A percentile compares a stretch with the other conserved stretches of the same genome.
These are phyloP conservation scores for Synchiropus splendidus DNA, from an alignment of 2,113 vertebrate genomes.

Conservation along the genomic window DNA sequence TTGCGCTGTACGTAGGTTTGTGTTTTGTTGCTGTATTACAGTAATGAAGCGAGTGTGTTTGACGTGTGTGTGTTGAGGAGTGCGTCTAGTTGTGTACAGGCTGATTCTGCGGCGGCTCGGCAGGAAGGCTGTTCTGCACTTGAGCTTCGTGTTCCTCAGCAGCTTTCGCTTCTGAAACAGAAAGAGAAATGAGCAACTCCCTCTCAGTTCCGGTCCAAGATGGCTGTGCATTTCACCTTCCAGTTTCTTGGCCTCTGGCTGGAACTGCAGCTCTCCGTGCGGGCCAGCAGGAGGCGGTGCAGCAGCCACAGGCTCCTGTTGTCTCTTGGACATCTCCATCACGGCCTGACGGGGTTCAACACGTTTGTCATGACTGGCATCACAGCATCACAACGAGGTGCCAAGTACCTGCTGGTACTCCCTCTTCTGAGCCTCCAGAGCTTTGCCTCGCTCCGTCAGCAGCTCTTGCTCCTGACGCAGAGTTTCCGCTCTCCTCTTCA, in stretches of 20 bases:
- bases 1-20: slow-evolving; percentile 2
- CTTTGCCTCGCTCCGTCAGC: slow-evolving; percentile 75
- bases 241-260: slow-evolving; percentile 37
- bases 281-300: slow-evolving; percentile 54
- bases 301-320: slow-evolving; percentile 64
- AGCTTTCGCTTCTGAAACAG: slow-evolving; percentile 44
- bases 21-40: background rate
- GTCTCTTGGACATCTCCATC: slow-evolving; percentile 80
- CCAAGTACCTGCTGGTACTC: slow-evolving; percentile 93
- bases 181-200: background rate
- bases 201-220: background rate
- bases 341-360: slow-evolving; percentile 63
- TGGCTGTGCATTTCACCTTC: slow-evolving; percentile 22
- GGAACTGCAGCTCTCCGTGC: slow-evolving; percentile 69
- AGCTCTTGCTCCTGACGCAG: slow-evolving; percentile 77
- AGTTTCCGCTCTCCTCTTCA: slow-evolving; percentile 69
- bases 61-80: slow-evolving; percentile 10
- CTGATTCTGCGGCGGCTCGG: slow-evolving; percentile 69
- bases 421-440: slow-evolving; percentile 79
- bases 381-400: too few relatives aligned
- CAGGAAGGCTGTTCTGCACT: slow-evolving; percentile 47
- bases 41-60: background rate
- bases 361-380: background rate
- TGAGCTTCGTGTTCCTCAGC: slow-evolving; percentile 38
- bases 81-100: slow-evolving; percentile 51